Base-by-base conservation (phyloP, 2,797 vertebrate genomes). In the Cuculus canorus region DNA sequence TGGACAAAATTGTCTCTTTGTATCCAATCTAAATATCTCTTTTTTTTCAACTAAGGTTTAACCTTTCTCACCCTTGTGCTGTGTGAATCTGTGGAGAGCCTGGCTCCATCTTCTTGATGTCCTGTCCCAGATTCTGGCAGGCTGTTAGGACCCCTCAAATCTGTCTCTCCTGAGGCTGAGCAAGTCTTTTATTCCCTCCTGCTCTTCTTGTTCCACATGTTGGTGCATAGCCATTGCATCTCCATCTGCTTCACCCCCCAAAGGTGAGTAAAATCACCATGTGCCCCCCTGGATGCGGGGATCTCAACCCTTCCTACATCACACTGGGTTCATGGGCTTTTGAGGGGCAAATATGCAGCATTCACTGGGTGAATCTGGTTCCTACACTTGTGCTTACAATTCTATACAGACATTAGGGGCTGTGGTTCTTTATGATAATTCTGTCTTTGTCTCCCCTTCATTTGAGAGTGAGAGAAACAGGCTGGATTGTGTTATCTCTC, bases 251-350 rank as follows among this genome's bases (percentile, higher is more conserved):
- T 85, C 45, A 21, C 50, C n/a, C 27, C 13, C 23, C 6, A 59
- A 60, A 69, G 14, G 11, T 57, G 33, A 92, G 43, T 14, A 66
- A 82, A 83, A 77, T 1, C 11, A 73, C 9, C 5, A 37, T 7
- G 6, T 45, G 11, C 19, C 37, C 6, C 8, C 13, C 3, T 13
- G 39, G 9, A 17, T 2, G 0, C 4, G 11, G 1, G 4, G 30
- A 35, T 12, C 27, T 89, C 70, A 92, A 22, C 9, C 16, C 22
- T 17, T 8, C 0, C 0, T 23, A 21, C 18, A 82, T 79, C 13
- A 25, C 59, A 30, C 35, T 45, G 11, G 11, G 9, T 7, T 45
- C 50, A 52, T 25, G 47, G 48, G 6, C 13, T 59, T 79, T 56
- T 25, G 60, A 78, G 17, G 15, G 13, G 4, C 54, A 54, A 10